Evolutionary conservation across 2,888 invertebrate genomes (phyloP), one percentile per base, ranked within the genome.

Genomic region (Sinotaia quadrata): DNA sequence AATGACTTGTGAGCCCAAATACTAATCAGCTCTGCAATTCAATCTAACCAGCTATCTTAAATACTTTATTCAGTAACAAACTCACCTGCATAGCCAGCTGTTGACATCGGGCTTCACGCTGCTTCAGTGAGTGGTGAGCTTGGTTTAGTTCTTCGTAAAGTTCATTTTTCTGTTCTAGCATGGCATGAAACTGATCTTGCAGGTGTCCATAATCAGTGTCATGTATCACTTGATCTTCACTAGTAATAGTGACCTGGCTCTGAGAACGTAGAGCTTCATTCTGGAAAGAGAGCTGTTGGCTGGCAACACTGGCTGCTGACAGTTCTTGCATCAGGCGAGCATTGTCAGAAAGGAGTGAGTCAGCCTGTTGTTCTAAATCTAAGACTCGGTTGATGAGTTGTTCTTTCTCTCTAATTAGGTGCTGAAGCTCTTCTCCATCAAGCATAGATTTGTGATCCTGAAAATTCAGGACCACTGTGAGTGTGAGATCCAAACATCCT

Each of bases 61-160:
- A n/a, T n/a, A n/a, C n/a, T n/a, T n/a, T n/a, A n/a, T n/a, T n/a
- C n/a, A n/a, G n/a, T n/a, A n/a, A n/a, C n/a, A n/a, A n/a, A n/a
- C 47, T 63, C 71, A 85, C 85, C 81, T 85, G 85, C 78, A 81
- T 75, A 4, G 84, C 83, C n/a, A 84, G 72, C 65, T 85, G 84
- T 67, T 85, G 84, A 75, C 83, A 83, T 59, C 84, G 73, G 24
- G 81, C 75, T 52, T 84, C 83, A 59, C 79, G 72, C 71, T 83
- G 82, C 34, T 81, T 75, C 29, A 81, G 75, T 21, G 78, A 75
- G 63, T 81, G 79, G 29, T 74, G 71, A 7, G 79, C 75, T 69
- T 82, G 75, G 71, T 83, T 81, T 54, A 81, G 61, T 37, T 85
- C 82, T 36, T 61, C 66, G 34, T 81, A 76, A 27, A 80, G 69